Conservation (phyloP, 1,140 invertebrate genomes). For the Drosophila parabipectinata region DNA sequence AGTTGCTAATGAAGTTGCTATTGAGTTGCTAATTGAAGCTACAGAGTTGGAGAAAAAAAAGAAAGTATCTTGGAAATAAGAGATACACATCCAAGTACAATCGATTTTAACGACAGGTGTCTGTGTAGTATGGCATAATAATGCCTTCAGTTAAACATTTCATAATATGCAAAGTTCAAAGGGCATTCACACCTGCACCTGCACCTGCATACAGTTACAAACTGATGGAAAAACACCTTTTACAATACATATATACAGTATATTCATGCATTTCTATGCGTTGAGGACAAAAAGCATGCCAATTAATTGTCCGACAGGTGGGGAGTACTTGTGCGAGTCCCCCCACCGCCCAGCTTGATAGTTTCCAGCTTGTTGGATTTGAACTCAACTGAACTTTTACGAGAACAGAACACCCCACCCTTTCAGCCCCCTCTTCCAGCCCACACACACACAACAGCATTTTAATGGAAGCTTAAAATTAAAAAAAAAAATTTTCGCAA, state of each 20-base stretch:
- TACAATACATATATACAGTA: neutral
- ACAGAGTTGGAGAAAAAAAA: no score
- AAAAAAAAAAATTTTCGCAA: constrained; percentile 52
- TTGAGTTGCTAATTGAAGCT: constrained; percentile 36
- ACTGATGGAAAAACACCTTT: constrained; percentile 21
- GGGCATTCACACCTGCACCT: constrained; percentile 42
- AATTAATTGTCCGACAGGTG: constrained; percentile 73
- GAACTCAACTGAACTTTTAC: constrained; percentile 79
- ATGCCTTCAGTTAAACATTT: neutral
- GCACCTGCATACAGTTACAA: neutral
- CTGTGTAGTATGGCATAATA: neutral
- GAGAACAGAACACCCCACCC: constrained; percentile 47
- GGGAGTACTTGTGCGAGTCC: constrained; percentile 31
- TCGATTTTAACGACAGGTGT: neutral
- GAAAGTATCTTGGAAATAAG: no score
- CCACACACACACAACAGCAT: constrained; percentile 14
- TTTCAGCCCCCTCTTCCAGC: constrained; percentile 14
- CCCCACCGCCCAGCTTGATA: constrained; percentile 48
- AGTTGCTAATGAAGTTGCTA: no score
- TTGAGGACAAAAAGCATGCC: constrained; percentile 38
- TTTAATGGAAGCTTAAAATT: constrained; percentile 72
- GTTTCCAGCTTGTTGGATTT: constrained; percentile 80
- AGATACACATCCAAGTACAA: no score
- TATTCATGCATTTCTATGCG: constrained; percentile 25
- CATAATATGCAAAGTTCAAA: constrained; percentile 1